phyloP scores from a whole-genome alignment of 2,113 vertebrate species.

The Heterochromis multidens region DNA sequence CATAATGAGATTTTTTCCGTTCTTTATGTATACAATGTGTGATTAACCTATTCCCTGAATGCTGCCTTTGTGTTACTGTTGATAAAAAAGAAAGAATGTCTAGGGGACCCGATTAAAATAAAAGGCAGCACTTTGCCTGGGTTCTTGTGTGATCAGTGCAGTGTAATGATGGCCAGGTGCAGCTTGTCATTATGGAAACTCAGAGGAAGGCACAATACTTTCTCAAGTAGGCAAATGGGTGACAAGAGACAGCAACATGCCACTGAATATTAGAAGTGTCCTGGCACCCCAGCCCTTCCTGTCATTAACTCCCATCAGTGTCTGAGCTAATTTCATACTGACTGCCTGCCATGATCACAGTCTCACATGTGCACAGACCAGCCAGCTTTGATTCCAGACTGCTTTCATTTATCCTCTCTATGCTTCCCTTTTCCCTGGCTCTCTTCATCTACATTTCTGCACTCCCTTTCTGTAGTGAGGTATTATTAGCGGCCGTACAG shows the following conservation, averaged over 20 bases:
- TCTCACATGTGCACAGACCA: conserved; percentile 19
- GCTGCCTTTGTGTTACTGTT: background rate
- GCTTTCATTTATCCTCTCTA: conserved; percentile 49
- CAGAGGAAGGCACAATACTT: conserved; percentile 2
- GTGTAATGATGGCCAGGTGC: conserved; percentile 20
- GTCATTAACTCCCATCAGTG: conserved; percentile 43
- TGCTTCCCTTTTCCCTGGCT: conserved; percentile 5
- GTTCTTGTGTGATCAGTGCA: background rate
- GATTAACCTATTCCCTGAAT: conserved; percentile 9
- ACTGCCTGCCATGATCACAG: conserved; percentile 44
- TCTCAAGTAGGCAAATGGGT: background rate
- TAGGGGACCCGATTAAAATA: background rate
- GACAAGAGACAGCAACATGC: background rate
- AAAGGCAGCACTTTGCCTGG: background rate
- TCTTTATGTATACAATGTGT: background rate
- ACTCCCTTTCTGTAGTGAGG: conserved; percentile 19
- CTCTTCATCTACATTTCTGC: conserved; percentile 18
- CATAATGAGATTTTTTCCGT: background rate
- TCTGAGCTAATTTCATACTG: conserved; percentile 41
- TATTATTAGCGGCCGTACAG: conserved; percentile 62
- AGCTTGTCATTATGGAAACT: conserved; percentile 13
- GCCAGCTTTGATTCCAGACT: conserved; percentile 41
- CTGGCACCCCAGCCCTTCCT: conserved; percentile 4
- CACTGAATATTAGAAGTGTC: conserved; percentile 22
- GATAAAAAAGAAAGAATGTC: background rate